Percentiles rank a stretch among this genome's conserved stretches.
These are phyloP conservation scores for Telmatherina bonti DNA, from an alignment of 2,797 vertebrate genomes.

Conservation along the genomic window DNA sequence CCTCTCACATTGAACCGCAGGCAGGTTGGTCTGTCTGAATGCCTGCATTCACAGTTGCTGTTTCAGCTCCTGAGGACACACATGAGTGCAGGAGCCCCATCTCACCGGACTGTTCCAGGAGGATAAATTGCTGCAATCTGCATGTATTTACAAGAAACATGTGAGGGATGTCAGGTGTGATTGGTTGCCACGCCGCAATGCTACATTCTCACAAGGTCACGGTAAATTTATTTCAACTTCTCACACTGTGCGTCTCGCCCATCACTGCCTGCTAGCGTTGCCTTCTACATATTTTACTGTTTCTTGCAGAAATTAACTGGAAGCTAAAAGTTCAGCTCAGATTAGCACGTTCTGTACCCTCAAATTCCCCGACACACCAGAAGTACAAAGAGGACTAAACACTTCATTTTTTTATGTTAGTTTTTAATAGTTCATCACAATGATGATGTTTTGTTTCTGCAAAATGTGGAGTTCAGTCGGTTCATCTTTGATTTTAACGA, in stretches of 20 bases:
- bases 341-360: not conserved
- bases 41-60: constrained; percentile 1
- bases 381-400: not conserved
- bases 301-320: not conserved
- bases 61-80: not conserved
- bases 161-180: constrained; percentile 27
- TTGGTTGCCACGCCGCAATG: not conserved
- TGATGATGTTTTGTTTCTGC: no score
- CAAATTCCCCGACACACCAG: not conserved
- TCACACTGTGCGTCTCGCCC: not conserved
- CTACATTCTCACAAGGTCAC: constrained; percentile 17
- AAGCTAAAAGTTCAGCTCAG: constrained; percentile 1
- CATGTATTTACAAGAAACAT: constrained; percentile 40
- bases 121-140: constrained; percentile 46
- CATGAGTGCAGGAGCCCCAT: constrained; percentile 22
- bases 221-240: constrained; percentile 29
- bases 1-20: not conserved
- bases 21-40: not conserved
- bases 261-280: constrained; percentile 2
- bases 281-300: not conserved
- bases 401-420: no score
- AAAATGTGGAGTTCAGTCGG: no score
- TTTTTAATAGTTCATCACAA: no score
- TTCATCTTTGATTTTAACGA: constrained; percentile 17
- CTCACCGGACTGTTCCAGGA: not conserved